Evolutionary conservation across 2,113 vertebrate species (phyloP).

Genomic region (Anarhynchus alexandrinus): DNA sequence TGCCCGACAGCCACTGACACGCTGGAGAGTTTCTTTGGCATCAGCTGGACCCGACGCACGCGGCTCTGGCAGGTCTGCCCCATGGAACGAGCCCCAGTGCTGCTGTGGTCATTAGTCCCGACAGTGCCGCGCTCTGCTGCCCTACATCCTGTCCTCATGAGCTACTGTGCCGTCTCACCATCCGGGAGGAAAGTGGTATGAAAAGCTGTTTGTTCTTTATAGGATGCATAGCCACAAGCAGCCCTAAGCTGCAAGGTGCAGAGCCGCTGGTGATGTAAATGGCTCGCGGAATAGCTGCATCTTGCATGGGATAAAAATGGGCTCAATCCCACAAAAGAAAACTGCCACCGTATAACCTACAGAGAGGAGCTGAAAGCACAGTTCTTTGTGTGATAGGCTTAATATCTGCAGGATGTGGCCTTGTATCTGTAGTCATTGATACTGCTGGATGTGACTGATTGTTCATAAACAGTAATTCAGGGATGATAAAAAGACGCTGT

Average conservation of each 20-base stretch:
- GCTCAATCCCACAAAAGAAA: background rate
- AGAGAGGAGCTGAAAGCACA: background rate
- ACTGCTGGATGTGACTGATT: background rate
- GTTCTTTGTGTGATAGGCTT: background rate
- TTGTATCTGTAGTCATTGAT: background rate
- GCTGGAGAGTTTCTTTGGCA: background rate
- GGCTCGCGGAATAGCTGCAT: background rate
- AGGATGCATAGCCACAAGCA: background rate
- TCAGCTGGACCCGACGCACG: fast-evolving
- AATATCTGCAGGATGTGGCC: background rate
- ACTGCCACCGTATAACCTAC: background rate
- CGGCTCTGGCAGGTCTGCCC: background rate
- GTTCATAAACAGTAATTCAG: background rate
- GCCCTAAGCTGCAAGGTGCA: background rate
- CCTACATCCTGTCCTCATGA: background rate
- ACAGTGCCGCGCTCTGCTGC: background rate
- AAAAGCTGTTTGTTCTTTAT: background rate
- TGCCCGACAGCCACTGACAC: fast-evolving
- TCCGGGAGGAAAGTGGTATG: background rate
- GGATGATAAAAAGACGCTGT: background rate
- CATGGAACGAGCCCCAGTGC: fast-evolving
- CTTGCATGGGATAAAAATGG: background rate
- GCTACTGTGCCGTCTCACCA: fast-evolving
- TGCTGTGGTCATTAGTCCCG: background rate
- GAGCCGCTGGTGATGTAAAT: background rate